Base-by-base conservation (phyloP, 2,113 vertebrate species). In the Beaufortia kweichowensis region DNA sequence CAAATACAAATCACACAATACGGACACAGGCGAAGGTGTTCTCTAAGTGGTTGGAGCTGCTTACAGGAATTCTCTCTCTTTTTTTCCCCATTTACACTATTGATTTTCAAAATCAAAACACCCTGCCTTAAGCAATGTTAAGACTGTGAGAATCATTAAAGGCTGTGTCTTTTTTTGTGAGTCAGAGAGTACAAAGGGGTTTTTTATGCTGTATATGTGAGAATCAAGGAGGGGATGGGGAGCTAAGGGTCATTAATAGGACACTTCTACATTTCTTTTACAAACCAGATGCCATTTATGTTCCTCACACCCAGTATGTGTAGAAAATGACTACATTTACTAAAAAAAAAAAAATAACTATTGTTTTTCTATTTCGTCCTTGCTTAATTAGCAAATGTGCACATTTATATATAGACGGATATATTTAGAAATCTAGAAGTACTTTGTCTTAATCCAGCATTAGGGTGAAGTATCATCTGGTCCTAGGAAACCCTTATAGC, bases 1-100 rank as follows among this genome's bases (percentile, higher is more conserved):
- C 26, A 69, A 75, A 64, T 76, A 79, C 71, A 75, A 79, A 77
- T 66, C 69, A 79, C 61, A 73, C 61, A 57, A 56, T 31, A 63
- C 31, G 19, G 39, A 63, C 15, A 3, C 41, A 53, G 67, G 43
- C 24, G 1, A 57, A 67, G 64, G 56, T 60, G 26, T 61, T 67
- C 24, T 68, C 50, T n/a, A 53, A 77, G 43, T 23, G 24, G 5
- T n/a, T 33, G 6, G 14, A 60, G 31, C 19, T 31, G 41, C 55
- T 55, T n/a, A 24, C 19, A 48, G 65, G 28, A 50, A 61, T 60
- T 77, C 76, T 77, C 35, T 57, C n/a, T 50, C 11, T 59, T 61
- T 60, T 71, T n/a, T n/a, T n/a, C n/a, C 48, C 55, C 31, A 62
- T 79, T 73, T 55, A 73, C 56, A 70, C 33, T 73, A 79, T 73